Conservation (phyloP, 2,113 vertebrate species). For the Muntiacus reevesi region DNA sequence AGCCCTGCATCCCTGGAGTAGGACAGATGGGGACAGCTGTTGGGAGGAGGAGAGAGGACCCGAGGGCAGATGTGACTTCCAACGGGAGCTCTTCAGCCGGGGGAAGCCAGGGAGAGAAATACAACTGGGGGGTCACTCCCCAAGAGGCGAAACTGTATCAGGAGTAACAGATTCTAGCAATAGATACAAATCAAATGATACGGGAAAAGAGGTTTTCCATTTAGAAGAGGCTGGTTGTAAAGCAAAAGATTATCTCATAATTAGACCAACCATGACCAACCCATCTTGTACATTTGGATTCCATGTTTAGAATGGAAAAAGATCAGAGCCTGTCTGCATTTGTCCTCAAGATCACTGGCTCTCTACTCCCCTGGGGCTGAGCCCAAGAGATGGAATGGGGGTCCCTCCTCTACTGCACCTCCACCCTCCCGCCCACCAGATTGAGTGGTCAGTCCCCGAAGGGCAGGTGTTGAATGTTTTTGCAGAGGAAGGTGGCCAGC, state of each 20-base stretch:
- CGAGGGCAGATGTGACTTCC: neutral
- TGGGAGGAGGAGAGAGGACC: neutral
- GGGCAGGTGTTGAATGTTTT: too few species aligned
- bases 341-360: rapidly evolving
- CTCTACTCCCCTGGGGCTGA: neutral
- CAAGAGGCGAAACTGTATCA: rapidly evolving
- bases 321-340: neutral
- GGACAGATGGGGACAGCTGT: neutral
- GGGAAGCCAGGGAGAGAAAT: neutral
- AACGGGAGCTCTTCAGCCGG: neutral
- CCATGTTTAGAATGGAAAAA: neutral
- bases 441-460: neutral
- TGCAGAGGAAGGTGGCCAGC: neutral
- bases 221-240: neutral
- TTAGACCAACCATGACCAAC: too few species aligned
- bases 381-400: neutral
- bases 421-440: neutral
- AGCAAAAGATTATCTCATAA: neutral
- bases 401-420: too few species aligned
- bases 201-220: neutral
- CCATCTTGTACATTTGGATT: neutral
- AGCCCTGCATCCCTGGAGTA: too few species aligned
- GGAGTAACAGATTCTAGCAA: too few species aligned
- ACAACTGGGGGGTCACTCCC: neutral
- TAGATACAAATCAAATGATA: rapidly evolving